These are phyloP conservation scores for Eurois occulta DNA, from an alignment of 2,888 invertebrate species.

Conservation along the genomic window DNA sequence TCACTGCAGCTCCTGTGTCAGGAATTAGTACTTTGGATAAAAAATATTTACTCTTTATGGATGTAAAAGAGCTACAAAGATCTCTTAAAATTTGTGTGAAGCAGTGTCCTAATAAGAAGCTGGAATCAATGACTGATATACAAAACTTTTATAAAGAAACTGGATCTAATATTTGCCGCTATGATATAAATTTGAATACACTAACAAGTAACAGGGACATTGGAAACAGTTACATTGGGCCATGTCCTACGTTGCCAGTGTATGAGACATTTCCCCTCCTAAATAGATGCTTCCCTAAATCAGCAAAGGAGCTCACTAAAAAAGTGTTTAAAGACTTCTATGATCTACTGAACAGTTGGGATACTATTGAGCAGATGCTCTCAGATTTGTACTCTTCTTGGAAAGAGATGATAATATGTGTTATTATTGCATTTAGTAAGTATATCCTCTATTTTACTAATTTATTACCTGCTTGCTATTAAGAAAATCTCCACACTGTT, in stretches of 20 bases:
- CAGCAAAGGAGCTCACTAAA: constrained; percentile 92
- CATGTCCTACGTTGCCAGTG: constrained; percentile 95
- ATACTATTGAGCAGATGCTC: constrained; percentile 96
- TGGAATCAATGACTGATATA: constrained; percentile 92
- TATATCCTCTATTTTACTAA: constrained; percentile 60
- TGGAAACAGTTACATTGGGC: constrained; percentile 90
- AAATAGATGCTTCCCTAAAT: constrained; percentile 96
- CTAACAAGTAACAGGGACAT: constrained; percentile 82
- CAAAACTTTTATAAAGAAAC: constrained; percentile 93
- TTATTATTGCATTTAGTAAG: constrained; percentile 95
- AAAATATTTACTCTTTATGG: constrained; percentile 95
- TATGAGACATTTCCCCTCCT: constrained; percentile 94
- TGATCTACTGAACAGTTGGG: constrained; percentile 96
- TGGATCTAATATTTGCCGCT: constrained; percentile 94
- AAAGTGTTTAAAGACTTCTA: constrained; percentile 93
- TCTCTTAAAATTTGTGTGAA: constrained; percentile 97
- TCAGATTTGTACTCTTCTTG: constrained; percentile 97
- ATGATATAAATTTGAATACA: constrained; percentile 91
- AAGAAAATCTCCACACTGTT: neutral
- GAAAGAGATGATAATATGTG: constrained; percentile 95
- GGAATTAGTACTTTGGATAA: constrained; percentile 95
- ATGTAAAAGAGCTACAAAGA: constrained; percentile 93
- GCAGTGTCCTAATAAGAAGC: constrained; percentile 93
- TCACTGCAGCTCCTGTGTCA: constrained; percentile 93
- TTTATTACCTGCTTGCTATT: neutral